Evolutionary conservation across 2,113 vertebrate species (phyloP).

Genomic region (Tetrax tetrax): DNA sequence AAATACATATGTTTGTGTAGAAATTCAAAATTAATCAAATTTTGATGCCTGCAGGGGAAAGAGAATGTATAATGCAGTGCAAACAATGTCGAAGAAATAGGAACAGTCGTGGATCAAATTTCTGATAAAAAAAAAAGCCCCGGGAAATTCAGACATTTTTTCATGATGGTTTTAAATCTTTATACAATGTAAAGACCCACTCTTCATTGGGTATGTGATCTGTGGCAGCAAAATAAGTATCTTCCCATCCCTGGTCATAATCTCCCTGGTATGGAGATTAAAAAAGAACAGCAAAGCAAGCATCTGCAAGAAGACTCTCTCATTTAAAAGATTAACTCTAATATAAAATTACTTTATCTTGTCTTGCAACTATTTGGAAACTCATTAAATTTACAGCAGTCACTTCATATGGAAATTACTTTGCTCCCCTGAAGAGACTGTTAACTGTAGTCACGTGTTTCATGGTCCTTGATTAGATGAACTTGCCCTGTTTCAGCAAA

Average conservation of each 20-base stretch:
- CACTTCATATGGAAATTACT: conserved; percentile 53
- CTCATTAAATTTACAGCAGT: conserved; percentile 62
- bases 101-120: conserved; percentile 3
- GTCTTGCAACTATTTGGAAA: conserved; percentile 56
- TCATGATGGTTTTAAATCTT: neutral
- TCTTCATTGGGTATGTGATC: neutral
- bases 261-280: neutral
- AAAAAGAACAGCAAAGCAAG: conserved; percentile 20
- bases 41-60: neutral
- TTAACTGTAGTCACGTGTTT: conserved; percentile 39
- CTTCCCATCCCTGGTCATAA: neutral
- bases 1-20: conserved; percentile 19
- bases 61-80: neutral
- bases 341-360: conserved; percentile 51
- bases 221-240: conserved; percentile 5
- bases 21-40: conserved; percentile 56
- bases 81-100: conserved; percentile 27
- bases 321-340: conserved; percentile 48
- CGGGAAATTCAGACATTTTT: conserved; percentile 3
- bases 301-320: neutral
- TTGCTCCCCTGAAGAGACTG: conserved; percentile 6
- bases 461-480: neutral
- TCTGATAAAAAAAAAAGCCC: neutral
- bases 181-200: neutral
- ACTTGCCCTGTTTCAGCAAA: conserved; percentile 28